Evolutionary conservation across 2,113 vertebrate species (phyloP).

Genomic region (Scortum barcoo): DNA sequence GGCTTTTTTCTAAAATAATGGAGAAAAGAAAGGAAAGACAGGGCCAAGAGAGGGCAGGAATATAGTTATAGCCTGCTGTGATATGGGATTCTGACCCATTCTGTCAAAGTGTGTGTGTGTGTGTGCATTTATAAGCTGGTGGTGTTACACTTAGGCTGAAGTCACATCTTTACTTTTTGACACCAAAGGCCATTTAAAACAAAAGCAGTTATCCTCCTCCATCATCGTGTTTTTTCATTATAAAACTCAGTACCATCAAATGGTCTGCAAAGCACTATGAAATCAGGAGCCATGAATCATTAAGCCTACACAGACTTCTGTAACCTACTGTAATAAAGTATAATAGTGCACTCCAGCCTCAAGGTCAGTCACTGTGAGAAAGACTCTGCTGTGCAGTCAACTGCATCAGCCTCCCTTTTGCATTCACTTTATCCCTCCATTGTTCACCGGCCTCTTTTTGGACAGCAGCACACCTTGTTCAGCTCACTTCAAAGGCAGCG

Average conservation of each 20-base stretch:
- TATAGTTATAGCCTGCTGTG: background rate
- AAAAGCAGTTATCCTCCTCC: conserved; percentile 44
- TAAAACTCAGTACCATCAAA: conserved; percentile 66
- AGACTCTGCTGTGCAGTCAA: conserved; percentile 35
- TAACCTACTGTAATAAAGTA: conserved; percentile 71
- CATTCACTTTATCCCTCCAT: conserved; percentile 39
- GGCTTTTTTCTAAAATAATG: conserved; percentile 14
- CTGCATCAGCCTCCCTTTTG: conserved; percentile 39
- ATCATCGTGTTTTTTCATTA: conserved; percentile 47
- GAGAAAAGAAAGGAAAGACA: conserved; percentile 12
- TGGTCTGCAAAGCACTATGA: conserved; percentile 72
- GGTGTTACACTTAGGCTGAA: conserved; percentile 1
- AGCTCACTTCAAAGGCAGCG: conserved; percentile 29
- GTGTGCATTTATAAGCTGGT: background rate
- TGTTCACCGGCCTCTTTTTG: conserved; percentile 17
- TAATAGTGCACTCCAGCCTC: conserved; percentile 65
- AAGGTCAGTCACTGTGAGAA: conserved; percentile 68
- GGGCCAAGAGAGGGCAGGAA: background rate
- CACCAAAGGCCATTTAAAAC: conserved; percentile 47
- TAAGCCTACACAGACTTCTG: conserved; percentile 63
- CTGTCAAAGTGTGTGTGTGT: background rate
- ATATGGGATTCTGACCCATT: conserved; percentile 24
- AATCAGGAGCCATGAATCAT: conserved; percentile 74
- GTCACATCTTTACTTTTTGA: conserved; percentile 49
- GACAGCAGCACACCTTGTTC: conserved; percentile 30